A percentile compares a stretch with the other conserved stretches of the same genome.
Conservation (phyloP, 2,888 invertebrate genomes). For the Loripinus fragilis region DNA sequence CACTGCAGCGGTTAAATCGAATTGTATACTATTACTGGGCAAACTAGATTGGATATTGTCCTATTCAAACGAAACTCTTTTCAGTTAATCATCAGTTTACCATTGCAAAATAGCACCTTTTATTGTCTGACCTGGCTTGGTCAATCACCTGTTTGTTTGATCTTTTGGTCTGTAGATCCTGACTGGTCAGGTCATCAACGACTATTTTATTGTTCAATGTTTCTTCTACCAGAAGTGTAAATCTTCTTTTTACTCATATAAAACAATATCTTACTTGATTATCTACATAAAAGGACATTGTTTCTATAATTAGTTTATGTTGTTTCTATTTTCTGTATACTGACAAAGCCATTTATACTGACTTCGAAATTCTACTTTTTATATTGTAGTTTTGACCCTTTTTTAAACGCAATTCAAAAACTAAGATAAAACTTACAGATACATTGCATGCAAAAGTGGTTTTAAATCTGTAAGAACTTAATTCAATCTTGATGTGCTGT, state of each 20-base stretch:
- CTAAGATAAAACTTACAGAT: no score
- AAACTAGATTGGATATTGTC: no score
- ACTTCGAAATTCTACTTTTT: neutral
- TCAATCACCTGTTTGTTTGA: no score
- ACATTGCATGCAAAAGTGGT: neutral
- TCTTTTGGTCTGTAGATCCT: no score
- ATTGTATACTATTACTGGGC: no score
- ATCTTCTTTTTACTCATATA: neutral
- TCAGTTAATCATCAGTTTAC: no score
- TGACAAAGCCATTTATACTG: conserved; percentile 8
- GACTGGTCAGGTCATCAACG: no score
- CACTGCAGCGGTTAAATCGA: no score
- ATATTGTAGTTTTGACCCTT: neutral
- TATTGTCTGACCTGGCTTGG: no score
- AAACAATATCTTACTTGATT: conserved; percentile 5
- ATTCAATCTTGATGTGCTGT: neutral
- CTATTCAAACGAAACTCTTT: no score
- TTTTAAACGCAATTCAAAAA: neutral
- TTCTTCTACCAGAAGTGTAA: neutral
- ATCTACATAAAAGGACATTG: neutral
- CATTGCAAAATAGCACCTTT: no score
- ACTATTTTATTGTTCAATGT: neutral
- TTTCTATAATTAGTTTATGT: no score
- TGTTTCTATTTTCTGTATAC: neutral
- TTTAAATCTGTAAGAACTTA: neutral